Percentiles rank a stretch among this genome's conserved stretches.
Evolutionary conservation across 2,888 invertebrate species (phyloP).

Genomic region (Zygaena filipendulae): DNA sequence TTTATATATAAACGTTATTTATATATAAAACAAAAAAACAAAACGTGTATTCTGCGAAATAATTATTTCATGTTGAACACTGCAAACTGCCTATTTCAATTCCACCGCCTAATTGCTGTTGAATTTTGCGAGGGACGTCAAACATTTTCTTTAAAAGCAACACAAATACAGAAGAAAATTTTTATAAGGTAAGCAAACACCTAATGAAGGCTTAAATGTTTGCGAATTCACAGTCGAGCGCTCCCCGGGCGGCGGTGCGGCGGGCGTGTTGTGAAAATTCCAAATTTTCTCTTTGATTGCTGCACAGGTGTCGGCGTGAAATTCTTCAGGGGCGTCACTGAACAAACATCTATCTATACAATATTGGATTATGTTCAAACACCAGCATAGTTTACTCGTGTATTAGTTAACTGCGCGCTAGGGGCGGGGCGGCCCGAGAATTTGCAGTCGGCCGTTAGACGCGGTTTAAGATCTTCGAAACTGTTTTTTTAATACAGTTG

Average conservation of each 20-base stretch:
- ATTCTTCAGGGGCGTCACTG: too few species aligned
- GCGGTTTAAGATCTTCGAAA: too few species aligned
- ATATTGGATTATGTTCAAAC: slow-evolving; percentile 1
- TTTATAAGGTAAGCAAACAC: slow-evolving; percentile 52
- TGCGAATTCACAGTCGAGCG: slow-evolving; percentile 42
- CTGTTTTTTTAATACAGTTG: too few species aligned
- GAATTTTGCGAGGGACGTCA: slow-evolving; percentile 5
- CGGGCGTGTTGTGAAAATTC: slow-evolving; percentile 22
- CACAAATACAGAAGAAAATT: slow-evolving; percentile 35
- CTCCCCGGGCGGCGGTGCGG: slow-evolving; percentile 9
- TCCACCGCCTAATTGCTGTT: slow-evolving; percentile 5
- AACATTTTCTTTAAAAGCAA: slow-evolving; percentile 16
- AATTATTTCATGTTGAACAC: slow-evolving; percentile 2
- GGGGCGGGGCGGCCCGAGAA: too few species aligned
- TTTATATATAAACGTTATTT: too few species aligned
- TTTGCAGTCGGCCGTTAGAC: too few species aligned
- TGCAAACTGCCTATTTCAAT: slow-evolving; percentile 4
- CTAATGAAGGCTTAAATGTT: slow-evolving; percentile 57
- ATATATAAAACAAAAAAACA: too few species aligned
- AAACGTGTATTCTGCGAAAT: too few species aligned
- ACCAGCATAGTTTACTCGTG: too few species aligned
- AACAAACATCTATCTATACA: too few species aligned
- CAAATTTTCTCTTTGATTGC: slow-evolving; percentile 23
- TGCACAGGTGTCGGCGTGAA: slow-evolving; percentile 2
- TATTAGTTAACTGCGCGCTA: too few species aligned